Percentiles rank a stretch among this genome's conserved stretches.
phyloP scores from a whole-genome alignment of 2,888 invertebrate species.

The Noctua janthe region DNA sequence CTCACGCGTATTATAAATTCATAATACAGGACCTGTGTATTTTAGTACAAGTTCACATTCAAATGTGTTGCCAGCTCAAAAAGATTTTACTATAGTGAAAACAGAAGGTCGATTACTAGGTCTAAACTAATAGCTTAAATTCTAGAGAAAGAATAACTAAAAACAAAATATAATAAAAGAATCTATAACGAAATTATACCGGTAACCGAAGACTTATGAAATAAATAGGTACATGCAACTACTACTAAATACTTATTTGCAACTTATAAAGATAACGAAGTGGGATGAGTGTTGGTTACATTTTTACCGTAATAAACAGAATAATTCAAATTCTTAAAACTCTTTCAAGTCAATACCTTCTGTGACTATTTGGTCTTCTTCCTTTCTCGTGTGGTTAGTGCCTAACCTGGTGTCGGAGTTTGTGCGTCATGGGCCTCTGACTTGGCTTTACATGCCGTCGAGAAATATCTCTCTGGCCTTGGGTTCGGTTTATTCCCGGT shows the following conservation, averaged over 20 bases:
- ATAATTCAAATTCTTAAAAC: neutral
- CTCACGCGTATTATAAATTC: neutral
- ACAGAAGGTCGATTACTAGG: neutral
- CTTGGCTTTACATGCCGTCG: too few species aligned
- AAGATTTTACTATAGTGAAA: neutral
- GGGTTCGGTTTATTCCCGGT: too few species aligned
- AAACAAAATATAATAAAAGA: neutral
- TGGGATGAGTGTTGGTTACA: constrained; percentile 22
- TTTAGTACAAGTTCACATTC: neutral
- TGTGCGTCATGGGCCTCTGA: too few species aligned
- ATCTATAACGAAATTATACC: neutral
- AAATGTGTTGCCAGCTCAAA: neutral
- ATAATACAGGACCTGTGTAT: neutral
- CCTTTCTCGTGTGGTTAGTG: too few species aligned
- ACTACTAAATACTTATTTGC: constrained; percentile 25
- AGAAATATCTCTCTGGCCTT: too few species aligned
- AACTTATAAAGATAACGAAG: constrained; percentile 15
- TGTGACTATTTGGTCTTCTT: neutral
- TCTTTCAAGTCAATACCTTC: neutral
- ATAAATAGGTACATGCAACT: constrained; percentile 26
- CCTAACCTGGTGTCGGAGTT: too few species aligned
- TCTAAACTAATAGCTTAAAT: neutral
- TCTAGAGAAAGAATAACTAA: neutral
- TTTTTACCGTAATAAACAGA: neutral
- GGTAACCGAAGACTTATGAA: neutral